Percentiles rank a stretch among this genome's conserved stretches.
Evolutionary conservation across 2,888 invertebrate species (phyloP).

Genomic region (Troides aeacus): DNA sequence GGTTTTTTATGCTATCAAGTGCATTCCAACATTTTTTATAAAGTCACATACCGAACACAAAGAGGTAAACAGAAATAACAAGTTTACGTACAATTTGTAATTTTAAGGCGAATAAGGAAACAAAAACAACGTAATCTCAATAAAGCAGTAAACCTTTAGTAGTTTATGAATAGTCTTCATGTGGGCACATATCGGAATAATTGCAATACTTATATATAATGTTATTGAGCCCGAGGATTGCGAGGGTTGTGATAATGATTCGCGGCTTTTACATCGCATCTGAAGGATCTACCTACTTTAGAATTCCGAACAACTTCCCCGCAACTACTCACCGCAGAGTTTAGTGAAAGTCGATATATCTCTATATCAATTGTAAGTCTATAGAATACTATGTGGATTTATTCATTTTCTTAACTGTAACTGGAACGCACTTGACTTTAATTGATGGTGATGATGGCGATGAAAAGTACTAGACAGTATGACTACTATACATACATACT

Average conservation of each 20-base stretch:
- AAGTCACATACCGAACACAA: neutral
- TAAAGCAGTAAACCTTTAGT: slow-evolving; percentile 6
- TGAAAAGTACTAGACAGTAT: too few species aligned
- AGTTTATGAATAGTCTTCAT: slow-evolving; percentile 12
- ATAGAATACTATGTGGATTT: too few species aligned
- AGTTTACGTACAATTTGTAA: neutral
- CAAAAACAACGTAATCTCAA: neutral
- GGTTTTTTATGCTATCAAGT: neutral
- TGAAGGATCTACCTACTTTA: slow-evolving; percentile 12
- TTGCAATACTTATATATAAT: slow-evolving; percentile 9
- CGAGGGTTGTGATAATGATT: slow-evolving; percentile 24
- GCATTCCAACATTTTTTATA: neutral
- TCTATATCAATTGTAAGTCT: neutral
- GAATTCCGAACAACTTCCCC: slow-evolving; percentile 15
- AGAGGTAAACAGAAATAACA: neutral
- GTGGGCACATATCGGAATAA: slow-evolving; percentile 1
- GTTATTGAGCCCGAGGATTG: slow-evolving; percentile 13
- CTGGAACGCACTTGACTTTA: too few species aligned
- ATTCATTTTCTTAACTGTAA: too few species aligned
- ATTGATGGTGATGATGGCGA: too few species aligned
- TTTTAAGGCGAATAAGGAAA: neutral
- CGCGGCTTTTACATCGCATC: slow-evolving; percentile 19
- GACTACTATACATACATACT: too few species aligned
- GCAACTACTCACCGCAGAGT: slow-evolving; percentile 8
- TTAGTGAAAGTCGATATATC: slow-evolving; percentile 14